These are phyloP conservation scores for Bradypus variegatus DNA, from an alignment of 2,797 vertebrate genomes.

Conservation along the genomic window DNA sequence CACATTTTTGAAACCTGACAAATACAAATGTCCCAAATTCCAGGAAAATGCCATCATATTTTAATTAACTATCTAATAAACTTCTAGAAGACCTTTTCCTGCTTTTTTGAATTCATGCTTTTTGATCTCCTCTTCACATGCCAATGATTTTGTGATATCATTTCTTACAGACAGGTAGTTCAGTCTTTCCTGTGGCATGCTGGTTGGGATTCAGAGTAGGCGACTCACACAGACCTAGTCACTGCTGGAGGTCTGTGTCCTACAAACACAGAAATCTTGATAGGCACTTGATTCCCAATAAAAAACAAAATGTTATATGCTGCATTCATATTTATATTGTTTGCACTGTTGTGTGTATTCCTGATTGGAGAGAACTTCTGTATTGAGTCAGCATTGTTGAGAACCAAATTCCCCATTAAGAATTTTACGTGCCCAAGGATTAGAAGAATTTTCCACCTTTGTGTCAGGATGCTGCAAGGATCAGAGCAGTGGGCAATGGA, in stretches of 20 bases:
- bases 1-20: neutral
- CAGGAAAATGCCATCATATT: neutral
- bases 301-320: neutral
- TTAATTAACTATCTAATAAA: neutral
- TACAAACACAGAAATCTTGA: neutral
- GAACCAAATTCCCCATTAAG: neutral
- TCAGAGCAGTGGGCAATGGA: neutral
- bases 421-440: neutral
- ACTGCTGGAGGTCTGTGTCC: neutral
- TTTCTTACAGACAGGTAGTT: neutral
- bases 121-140: neutral
- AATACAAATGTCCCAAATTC: neutral
- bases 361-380: neutral
- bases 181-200: neutral
- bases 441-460: neutral
- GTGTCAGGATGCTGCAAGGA: neutral
- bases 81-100: neutral
- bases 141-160: neutral
- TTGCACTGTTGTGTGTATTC: neutral
- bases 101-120: neutral
- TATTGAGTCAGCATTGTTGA: neutral
- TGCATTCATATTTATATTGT: neutral
- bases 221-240: neutral
- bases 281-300: neutral
- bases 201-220: neutral